A percentile compares a stretch with the other conserved stretches of the same genome.
phyloP scores from a whole-genome alignment of 2,113 vertebrate genomes.

The Isurus oxyrinchus region DNA sequence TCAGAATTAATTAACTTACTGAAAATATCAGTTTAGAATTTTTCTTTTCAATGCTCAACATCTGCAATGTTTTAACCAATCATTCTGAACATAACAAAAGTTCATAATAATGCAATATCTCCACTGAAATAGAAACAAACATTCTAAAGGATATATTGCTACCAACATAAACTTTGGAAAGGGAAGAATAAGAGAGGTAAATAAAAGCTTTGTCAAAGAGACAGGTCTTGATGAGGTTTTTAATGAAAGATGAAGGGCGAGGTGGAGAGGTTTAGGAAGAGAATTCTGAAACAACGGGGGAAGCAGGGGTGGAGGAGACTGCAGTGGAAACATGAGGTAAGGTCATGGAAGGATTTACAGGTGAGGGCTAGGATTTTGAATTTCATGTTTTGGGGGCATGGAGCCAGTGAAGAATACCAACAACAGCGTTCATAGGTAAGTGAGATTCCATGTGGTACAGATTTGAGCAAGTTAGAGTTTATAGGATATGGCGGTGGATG shows the following conservation, averaged over 20 bases:
- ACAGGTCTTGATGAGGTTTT: not conserved
- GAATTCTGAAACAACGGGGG: not conserved
- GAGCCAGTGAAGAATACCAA: no score
- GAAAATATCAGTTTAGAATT: not conserved
- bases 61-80: not conserved
- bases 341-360: not conserved
- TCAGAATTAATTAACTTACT: not conserved
- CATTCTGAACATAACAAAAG: not conserved
- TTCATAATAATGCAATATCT: not conserved
- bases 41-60: not conserved
- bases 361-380: not conserved
- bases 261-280: not conserved
- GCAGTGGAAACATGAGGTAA: not conserved
- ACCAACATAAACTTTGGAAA: not conserved
- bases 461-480: no score
- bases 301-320: not conserved
- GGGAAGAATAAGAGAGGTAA: not conserved
- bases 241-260: not conserved
- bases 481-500: no score
- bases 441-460: no score
- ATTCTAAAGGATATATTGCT: not conserved
- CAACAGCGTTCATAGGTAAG: no score
- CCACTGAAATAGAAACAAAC: not conserved
- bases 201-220: not conserved
- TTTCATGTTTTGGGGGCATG: not conserved